phyloP scores from a whole-genome alignment of 2,888 invertebrate genomes.

The Agrochola circellaris region DNA sequence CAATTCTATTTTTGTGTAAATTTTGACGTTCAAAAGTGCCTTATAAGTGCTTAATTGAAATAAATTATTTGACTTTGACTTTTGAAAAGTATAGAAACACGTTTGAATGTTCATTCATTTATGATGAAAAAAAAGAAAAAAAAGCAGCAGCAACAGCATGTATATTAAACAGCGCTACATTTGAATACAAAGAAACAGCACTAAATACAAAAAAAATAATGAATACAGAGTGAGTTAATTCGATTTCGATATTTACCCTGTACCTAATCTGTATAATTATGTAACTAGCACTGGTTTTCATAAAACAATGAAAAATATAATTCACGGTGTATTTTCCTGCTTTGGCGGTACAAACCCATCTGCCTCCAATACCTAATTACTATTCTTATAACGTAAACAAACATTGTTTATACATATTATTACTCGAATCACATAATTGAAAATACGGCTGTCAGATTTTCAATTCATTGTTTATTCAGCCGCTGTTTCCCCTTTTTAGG shows the following conservation, averaged over 20 bases:
- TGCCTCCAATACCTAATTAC: background rate
- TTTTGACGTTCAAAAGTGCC: too few species aligned
- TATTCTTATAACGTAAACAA: conserved; percentile 13
- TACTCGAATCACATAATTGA: background rate
- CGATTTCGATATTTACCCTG: background rate
- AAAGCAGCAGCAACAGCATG: background rate
- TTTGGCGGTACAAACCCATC: background rate
- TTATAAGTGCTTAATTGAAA: too few species aligned
- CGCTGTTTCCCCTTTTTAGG: background rate
- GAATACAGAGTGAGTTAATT: background rate
- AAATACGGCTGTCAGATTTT: conserved; percentile 13
- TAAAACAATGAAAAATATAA: conserved; percentile 10
- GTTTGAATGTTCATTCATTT: background rate
- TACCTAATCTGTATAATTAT: background rate
- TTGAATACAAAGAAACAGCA: background rate
- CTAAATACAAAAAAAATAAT: background rate
- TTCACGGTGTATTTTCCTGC: conserved; percentile 1
- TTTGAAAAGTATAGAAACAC: background rate
- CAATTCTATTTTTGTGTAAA: too few species aligned
- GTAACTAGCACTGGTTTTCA: background rate
- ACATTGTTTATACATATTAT: background rate
- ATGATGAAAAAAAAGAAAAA: background rate
- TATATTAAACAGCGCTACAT: background rate
- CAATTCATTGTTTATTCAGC: conserved; percentile 24
- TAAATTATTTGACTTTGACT: too few species aligned